Percentiles rank a stretch among this genome's conserved stretches.
Evolutionary conservation across 2,113 vertebrate species (phyloP).

Genomic region (Anarrhichthys ocellatus): DNA sequence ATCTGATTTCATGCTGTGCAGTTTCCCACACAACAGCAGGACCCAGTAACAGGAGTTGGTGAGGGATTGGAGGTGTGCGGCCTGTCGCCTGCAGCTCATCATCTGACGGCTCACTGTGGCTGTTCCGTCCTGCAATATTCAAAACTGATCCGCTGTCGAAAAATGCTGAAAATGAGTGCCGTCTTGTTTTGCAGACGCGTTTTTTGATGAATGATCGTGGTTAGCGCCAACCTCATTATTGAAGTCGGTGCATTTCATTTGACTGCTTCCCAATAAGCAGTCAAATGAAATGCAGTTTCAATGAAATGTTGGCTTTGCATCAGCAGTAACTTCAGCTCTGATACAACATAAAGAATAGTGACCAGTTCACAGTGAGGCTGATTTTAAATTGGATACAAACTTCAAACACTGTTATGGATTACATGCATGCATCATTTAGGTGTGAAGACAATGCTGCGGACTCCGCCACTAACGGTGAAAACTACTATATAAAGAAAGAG

Average conservation of each 20-base stretch:
- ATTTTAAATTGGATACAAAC: not conserved
- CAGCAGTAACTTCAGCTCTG: not conserved
- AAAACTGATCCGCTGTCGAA: not conserved
- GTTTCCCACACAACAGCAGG: constrained; percentile 24
- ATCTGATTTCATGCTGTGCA: constrained; percentile 12
- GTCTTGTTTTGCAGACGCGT: not conserved
- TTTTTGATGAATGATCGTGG: not conserved
- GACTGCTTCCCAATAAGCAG: not conserved
- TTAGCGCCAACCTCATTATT: not conserved
- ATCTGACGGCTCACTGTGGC: not conserved
- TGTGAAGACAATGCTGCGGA: not conserved
- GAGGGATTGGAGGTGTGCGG: constrained; percentile 4
- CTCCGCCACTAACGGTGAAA: not conserved
- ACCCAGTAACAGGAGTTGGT: not conserved
- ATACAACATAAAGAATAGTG: not conserved
- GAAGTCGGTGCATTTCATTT: not conserved
- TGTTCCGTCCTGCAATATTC: constrained; percentile 3
- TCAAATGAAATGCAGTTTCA: not conserved
- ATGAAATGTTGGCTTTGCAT: not conserved
- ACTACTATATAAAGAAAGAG: no score
- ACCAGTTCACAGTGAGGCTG: not conserved
- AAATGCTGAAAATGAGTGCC: not conserved
- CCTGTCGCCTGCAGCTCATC: constrained; percentile 13
- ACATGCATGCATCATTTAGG: not conserved
- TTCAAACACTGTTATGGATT: not conserved